Evolutionary conservation across 2,113 vertebrate species (phyloP).

Genomic region (Caretta caretta): DNA sequence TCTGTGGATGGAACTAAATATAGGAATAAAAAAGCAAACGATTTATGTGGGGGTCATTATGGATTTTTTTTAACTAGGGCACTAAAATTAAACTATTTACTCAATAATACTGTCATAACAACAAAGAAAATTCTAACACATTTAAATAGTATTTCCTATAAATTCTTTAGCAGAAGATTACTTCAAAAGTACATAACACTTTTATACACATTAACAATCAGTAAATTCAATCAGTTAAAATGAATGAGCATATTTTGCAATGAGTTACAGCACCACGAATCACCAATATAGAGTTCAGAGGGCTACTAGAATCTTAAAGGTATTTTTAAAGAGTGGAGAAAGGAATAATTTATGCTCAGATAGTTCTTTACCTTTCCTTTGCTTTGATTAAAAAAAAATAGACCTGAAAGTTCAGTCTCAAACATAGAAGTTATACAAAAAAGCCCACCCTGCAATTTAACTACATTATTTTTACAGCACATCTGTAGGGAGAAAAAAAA

Average conservation of each 20-base stretch:
- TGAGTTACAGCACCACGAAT: conserved; percentile 68
- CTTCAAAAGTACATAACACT: conserved; percentile 72
- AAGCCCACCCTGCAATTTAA: conserved; percentile 32
- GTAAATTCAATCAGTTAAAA: conserved; percentile 75
- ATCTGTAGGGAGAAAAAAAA: not conserved
- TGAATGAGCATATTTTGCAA: conserved; percentile 62
- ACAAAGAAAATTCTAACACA: conserved; percentile 62
- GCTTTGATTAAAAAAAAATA: conserved; percentile 49
- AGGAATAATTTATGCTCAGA: conserved; percentile 48
- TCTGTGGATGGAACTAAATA: conserved; percentile 73
- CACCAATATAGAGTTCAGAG: conserved; percentile 52
- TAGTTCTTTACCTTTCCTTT: conserved; percentile 45
- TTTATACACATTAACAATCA: conserved; percentile 77
- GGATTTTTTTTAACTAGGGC: conserved; percentile 76
- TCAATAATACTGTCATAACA: conserved; percentile 77
- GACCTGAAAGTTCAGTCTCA: conserved; percentile 60
- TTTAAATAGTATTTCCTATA: conserved; percentile 77
- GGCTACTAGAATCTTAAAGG: conserved; percentile 46
- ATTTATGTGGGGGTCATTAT: conserved; percentile 72
- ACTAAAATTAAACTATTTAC: conserved; percentile 81
- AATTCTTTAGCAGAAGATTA: conserved; percentile 71
- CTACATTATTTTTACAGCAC: conserved; percentile 25
- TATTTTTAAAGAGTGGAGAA: conserved; percentile 35
- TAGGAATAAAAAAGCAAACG: conserved; percentile 71
- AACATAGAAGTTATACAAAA: conserved; percentile 41